Conservation (phyloP, 37 sponge, comb jelly and placozoan genomes). For the Cladorhizidae sp. region DNA sequence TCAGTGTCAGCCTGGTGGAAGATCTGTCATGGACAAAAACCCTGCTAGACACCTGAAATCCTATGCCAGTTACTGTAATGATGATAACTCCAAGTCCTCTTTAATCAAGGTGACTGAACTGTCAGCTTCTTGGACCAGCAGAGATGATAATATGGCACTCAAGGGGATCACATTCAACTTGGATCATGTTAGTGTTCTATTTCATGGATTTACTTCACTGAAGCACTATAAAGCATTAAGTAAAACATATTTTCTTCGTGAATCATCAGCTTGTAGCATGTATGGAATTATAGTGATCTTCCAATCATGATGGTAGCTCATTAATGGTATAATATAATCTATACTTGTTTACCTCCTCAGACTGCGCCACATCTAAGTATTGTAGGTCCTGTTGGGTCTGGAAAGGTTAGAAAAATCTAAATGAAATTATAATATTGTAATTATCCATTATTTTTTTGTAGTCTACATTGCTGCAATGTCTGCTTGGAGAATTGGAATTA, state of each 20-base stretch:
- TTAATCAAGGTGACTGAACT: constrained; percentile 5
- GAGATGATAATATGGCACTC: constrained; percentile 9
- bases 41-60: background rate
- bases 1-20: background rate
- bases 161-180: constrained; percentile 30
- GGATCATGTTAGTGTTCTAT: constrained; percentile 5
- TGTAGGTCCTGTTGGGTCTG: constrained; percentile 71
- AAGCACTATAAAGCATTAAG: too few species aligned
- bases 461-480: constrained; percentile 68
- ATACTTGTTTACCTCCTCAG: background rate
- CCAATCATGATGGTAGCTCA: too few species aligned
- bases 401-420: constrained; percentile 46
- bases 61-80: background rate
- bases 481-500: constrained; percentile 56
- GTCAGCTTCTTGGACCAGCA: constrained; percentile 34
- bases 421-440: background rate
- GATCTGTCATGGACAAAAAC: background rate
- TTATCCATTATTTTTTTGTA: background rate
- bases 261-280: too few species aligned
- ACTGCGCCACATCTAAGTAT: constrained; percentile 35
- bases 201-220: background rate
- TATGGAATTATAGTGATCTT: too few species aligned
- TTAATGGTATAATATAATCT: too few species aligned
- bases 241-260: too few species aligned
- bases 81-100: background rate